These are phyloP conservation scores for Onchidella celtica DNA, from an alignment of 2,888 invertebrate genomes.

Conservation along the genomic window DNA sequence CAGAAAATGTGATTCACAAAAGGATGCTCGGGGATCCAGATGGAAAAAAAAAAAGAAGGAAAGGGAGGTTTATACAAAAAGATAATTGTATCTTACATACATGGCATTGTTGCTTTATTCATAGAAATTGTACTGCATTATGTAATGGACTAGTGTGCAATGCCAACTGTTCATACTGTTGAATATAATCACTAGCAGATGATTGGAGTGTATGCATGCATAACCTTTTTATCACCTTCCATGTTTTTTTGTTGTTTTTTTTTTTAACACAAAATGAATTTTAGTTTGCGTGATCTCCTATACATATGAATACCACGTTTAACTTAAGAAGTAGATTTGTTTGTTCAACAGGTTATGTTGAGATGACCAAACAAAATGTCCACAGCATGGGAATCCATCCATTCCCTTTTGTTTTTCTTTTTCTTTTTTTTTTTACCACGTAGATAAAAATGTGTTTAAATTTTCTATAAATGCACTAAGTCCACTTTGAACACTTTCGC, in stretches of 20 bases:
- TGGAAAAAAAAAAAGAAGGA: no score
- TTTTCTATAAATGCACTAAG: no score
- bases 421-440: neutral
- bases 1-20: no score
- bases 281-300: slow-evolving; percentile 21
- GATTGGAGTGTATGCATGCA: slow-evolving; percentile 25
- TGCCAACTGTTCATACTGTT: slow-evolving; percentile 11
- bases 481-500: no score
- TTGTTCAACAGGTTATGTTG: neutral
- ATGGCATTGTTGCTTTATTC: slow-evolving; percentile 4
- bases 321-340: neutral
- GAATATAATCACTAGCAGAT: neutral
- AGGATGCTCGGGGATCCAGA: no score
- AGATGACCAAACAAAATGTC: neutral
- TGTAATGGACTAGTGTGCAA: slow-evolving; percentile 29
- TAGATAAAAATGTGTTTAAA: no score
- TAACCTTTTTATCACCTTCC: slow-evolving; percentile 5
- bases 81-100: no score
- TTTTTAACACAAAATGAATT: no score
- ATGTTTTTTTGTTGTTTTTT: neutral
- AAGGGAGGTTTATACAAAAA: no score
- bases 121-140: neutral
- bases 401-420: neutral
- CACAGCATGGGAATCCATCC: neutral
- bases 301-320: neutral